A percentile compares a stretch with the other conserved stretches of the same genome.
These are phyloP conservation scores for Hylaea fasciaria DNA, from an alignment of 2,888 invertebrate species.

Conservation along the genomic window DNA sequence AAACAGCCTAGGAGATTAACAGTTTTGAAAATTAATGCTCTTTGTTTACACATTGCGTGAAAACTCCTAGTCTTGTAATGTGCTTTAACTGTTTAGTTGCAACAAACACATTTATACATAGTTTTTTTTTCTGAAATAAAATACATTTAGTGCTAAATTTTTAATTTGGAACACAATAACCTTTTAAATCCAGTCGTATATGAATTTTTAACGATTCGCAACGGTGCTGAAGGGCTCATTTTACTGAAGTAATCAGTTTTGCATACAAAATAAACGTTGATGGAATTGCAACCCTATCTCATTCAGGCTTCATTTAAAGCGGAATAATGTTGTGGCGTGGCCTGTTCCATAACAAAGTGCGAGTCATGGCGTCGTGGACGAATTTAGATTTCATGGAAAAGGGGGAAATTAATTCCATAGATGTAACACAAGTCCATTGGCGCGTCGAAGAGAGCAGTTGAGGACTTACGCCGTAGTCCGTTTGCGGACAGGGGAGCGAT, in stretches of 20 bases:
- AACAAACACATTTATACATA: not conserved
- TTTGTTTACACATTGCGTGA: too few species aligned
- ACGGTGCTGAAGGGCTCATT: slow-evolving; percentile 5
- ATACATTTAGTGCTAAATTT: too few species aligned
- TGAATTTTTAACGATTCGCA: slow-evolving; percentile 3
- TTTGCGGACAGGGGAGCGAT: too few species aligned
- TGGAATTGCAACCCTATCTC: slow-evolving; percentile 19
- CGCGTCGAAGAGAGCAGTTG: too few species aligned
- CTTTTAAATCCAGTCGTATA: not conserved
- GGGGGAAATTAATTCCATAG: not conserved
- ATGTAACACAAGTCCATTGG: too few species aligned
- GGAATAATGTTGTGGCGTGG: slow-evolving; percentile 15
- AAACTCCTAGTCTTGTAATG: too few species aligned
- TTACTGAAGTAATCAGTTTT: slow-evolving; percentile 11
- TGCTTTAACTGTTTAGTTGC: too few species aligned
- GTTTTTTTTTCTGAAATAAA: not conserved
- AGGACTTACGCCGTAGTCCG: too few species aligned
- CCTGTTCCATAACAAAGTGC: slow-evolving; percentile 16
- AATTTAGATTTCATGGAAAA: not conserved
- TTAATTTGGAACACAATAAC: too few species aligned
- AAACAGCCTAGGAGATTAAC: too few species aligned
- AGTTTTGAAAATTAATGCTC: too few species aligned
- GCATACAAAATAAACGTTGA: slow-evolving; percentile 18
- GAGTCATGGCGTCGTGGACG: slow-evolving; percentile 18
- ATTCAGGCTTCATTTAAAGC: slow-evolving; percentile 23